Base-by-base conservation (phyloP, 2,888 invertebrate genomes). In the Diloba caeruleocephala region DNA sequence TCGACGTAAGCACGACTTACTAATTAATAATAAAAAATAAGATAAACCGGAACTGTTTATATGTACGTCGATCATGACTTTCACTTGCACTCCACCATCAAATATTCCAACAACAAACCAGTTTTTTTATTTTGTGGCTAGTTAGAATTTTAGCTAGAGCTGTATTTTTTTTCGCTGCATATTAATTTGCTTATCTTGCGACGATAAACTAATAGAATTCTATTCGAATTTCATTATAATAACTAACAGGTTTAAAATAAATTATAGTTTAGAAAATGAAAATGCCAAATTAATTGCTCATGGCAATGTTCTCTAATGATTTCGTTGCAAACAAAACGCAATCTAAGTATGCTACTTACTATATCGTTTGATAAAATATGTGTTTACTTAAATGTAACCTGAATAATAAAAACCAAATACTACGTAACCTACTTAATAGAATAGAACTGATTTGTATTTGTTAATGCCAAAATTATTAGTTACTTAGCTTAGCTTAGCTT, bases 71-170 rank as follows among this genome's bases (percentile, higher is more conserved):
- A 87, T 89, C 86, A 87, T 88, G 85, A 91, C 92, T 92, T 92
- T 92, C 92, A 92, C 92, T 92, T 87, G 82, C 88, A 90, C 87
- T 89, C 87, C 82, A 89, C 90, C 89, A 87, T 82, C 85, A 82
- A 87, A 90, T 89, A 91, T 88, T 90, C 84, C 76, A 76, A 84
- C 81, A 81, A 75, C 76, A 89, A 90, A 92, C 91, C 88, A 82
- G 91, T 91, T 91, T 78, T 79, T 70, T 61, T 4, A 74, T 76
- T 79, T 81, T 73, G 70, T 79, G 74, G 78, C 81, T 78, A 80
- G 82, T 78, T 79, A 81, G 78, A 74, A 76, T 80, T 77, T 80
- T 76, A 72, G 78, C 65, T 61, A 67, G 59, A 75, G 49, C 61
- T 75, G 52, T 62, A 76, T 41, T 63, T 70, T 76, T 78, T 79